Evolutionary conservation across 1,140 invertebrate species (phyloP).

Genomic region (Meloidogyne exigua): DNA sequence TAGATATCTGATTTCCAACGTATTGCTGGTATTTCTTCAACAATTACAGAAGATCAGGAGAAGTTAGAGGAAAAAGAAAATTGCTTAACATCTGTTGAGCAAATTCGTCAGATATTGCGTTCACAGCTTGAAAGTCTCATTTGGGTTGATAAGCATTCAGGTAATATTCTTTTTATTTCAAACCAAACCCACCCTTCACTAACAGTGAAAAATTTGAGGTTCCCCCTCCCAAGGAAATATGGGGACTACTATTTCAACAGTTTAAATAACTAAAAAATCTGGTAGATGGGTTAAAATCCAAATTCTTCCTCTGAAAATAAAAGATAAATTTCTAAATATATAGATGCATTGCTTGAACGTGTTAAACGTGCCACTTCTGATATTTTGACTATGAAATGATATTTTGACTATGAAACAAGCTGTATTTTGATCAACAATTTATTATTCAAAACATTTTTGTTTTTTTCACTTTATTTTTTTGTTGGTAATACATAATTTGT

Average conservation of each 20-base stretch:
- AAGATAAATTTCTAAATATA: neutral
- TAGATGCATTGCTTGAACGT: slow-evolving; percentile 20
- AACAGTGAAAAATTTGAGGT: too few species aligned
- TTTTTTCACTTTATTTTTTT: too few species aligned
- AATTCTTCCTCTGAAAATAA: neutral
- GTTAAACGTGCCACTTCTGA: slow-evolving; percentile 11
- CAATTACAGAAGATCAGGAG: neutral
- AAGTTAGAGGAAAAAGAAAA: slow-evolving; percentile 20
- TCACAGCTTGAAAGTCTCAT: slow-evolving; percentile 36
- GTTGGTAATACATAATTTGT: too few species aligned
- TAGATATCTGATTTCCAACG: slow-evolving; percentile 32
- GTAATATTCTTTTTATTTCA: slow-evolving; percentile 14
- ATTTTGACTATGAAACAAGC: slow-evolving; percentile 10
- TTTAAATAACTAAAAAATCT: neutral
- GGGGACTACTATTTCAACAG: neutral
- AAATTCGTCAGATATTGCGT: slow-evolving; percentile 39
- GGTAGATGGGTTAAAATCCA: too few species aligned
- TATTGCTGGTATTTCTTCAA: slow-evolving; percentile 7
- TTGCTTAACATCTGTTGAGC: slow-evolving; percentile 17
- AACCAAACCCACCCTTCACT: neutral
- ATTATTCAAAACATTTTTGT: too few species aligned
- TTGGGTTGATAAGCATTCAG: slow-evolving; percentile 42
- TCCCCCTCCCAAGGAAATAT: neutral
- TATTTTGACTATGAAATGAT: slow-evolving; percentile 15
- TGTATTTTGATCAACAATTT: neutral